A percentile compares a stretch with the other conserved stretches of the same genome.
These are phyloP conservation scores for Silurus meridionalis DNA, from an alignment of 2,113 vertebrate species.

Conservation along the genomic window DNA sequence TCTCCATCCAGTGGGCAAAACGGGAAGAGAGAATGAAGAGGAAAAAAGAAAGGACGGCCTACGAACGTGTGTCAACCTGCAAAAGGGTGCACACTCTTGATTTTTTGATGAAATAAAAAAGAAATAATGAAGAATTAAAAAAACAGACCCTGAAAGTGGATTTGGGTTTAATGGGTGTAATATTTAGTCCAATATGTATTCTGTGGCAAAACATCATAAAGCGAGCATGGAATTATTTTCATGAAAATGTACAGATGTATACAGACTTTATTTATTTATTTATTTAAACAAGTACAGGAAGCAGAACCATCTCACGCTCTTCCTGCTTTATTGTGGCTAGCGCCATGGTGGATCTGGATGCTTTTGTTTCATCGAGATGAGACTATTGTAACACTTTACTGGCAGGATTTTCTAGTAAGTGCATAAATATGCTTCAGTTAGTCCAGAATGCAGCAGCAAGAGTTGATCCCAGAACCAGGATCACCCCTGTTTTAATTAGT, in stretches of 20 bases:
- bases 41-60: background rate
- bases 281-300: background rate
- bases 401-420: too few species aligned
- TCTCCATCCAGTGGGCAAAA: constrained; percentile 36
- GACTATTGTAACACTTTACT: too few species aligned
- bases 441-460: too few species aligned
- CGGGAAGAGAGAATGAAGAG: background rate
- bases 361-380: too few species aligned
- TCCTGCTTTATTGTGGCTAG: background rate
- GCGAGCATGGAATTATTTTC: background rate
- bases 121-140: background rate
- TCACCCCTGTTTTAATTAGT: too few species aligned
- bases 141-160: background rate
- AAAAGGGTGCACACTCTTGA: background rate
- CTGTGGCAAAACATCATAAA: background rate
- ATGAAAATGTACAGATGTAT: background rate
- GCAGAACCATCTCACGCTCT: background rate
- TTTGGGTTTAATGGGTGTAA: background rate
- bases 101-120: background rate
- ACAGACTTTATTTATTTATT: background rate
- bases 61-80: background rate
- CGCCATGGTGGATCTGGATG: background rate
- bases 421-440: too few species aligned
- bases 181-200: background rate
- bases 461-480: too few species aligned